Conservation (phyloP, 2,888 invertebrate species). For the Dusona sp. region DNA sequence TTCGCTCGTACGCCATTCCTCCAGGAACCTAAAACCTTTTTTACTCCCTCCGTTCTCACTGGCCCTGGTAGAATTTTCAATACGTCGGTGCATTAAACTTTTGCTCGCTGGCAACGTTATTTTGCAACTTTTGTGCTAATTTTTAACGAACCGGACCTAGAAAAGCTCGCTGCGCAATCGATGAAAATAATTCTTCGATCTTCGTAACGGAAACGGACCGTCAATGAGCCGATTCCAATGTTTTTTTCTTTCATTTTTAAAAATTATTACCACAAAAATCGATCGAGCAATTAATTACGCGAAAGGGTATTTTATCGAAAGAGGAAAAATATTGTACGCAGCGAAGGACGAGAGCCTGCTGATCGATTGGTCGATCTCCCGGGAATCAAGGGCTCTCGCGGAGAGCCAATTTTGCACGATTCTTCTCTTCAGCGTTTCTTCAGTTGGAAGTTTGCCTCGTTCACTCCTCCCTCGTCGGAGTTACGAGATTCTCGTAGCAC, state of each 20-base stretch:
- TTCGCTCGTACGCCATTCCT: background rate
- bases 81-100: background rate
- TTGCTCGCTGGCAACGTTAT: background rate
- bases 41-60: background rate
- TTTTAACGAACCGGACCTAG: background rate
- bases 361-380: constrained; percentile 43
- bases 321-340: constrained; percentile 31
- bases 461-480: constrained; percentile 7
- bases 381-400: constrained; percentile 40
- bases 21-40: constrained; percentile 1
- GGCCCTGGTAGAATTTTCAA: background rate
- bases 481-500: constrained; percentile 49
- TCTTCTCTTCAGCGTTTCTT: constrained; percentile 25
- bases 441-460: constrained; percentile 24
- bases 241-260: constrained; percentile 32
- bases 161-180: background rate
- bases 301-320: constrained; percentile 59
- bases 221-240: background rate
- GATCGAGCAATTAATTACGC: constrained; percentile 71
- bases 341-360: constrained; percentile 28
- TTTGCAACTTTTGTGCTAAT: background rate
- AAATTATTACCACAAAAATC: constrained; percentile 53
- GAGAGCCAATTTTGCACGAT: constrained; percentile 24
- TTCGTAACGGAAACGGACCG: background rate
- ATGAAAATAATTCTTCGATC: background rate